Conservation (phyloP, 37 sponge, comb jelly and placozoan genomes). For the Mnemiopsis leidyi region DNA sequence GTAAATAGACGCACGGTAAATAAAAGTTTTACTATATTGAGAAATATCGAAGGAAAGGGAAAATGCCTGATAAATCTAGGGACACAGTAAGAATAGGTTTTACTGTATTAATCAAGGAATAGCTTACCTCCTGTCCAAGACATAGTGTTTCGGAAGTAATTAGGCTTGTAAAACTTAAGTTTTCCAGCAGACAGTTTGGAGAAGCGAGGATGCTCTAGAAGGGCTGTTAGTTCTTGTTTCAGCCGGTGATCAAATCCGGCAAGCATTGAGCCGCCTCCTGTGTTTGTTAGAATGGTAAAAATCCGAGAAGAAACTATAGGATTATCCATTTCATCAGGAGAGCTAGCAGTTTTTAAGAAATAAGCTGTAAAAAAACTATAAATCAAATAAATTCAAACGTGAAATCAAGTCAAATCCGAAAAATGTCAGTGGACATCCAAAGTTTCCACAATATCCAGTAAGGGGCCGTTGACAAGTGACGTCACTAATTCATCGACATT, state of each 20-base stretch:
- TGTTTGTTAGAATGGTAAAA: too few species aligned
- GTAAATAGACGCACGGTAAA: too few species aligned
- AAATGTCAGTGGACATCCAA: not conserved
- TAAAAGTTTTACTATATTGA: too few species aligned
- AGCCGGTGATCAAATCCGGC: conserved; percentile 34
- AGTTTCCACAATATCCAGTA: not conserved
- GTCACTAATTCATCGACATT: too few species aligned
- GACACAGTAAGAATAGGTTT: too few species aligned
- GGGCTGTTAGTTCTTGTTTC: not conserved
- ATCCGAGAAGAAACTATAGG: too few species aligned
- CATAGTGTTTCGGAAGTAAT: conserved; percentile 27
- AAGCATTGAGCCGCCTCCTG: conserved; percentile 53
- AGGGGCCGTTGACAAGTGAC: not conserved
- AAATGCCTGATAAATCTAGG: too few species aligned
- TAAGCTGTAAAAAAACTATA: not conserved
- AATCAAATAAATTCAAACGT: too few species aligned
- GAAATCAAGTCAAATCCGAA: too few species aligned
- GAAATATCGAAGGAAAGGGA: too few species aligned
- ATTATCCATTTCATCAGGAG: not conserved
- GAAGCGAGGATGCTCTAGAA: not conserved
- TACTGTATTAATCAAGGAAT: too few species aligned
- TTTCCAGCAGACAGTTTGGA: not conserved
- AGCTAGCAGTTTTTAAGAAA: not conserved
- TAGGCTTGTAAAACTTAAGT: conserved; percentile 58
- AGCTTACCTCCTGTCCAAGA: conserved; percentile 49